Evolutionary conservation across 2,113 vertebrate species (phyloP).

Genomic region (Oreochromis tanganicae): DNA sequence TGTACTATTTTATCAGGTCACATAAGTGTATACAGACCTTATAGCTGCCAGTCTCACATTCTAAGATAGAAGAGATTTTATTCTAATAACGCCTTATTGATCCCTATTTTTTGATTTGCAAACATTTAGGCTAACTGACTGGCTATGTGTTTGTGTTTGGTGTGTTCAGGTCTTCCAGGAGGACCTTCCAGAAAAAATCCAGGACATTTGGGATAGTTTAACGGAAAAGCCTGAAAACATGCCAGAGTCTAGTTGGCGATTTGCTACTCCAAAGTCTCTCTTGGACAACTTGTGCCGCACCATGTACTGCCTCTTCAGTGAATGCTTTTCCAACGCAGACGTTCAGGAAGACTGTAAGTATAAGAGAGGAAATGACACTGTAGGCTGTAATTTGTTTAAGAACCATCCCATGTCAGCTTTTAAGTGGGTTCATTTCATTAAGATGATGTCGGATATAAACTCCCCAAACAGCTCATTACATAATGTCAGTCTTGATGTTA

Average conservation of each 20-base stretch:
- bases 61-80: accelerated
- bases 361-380: background rate
- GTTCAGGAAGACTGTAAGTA: slow-evolving; percentile 63
- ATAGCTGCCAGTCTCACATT: background rate
- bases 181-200: slow-evolving; percentile 54
- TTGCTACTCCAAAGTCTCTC: slow-evolving; percentile 67
- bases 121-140: background rate
- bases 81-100: background rate
- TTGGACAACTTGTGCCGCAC: slow-evolving; percentile 72
- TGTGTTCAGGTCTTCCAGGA: slow-evolving; percentile 49
- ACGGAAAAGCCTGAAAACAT: slow-evolving; percentile 43
- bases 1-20: background rate
- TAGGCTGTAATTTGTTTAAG: background rate
- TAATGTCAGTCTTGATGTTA: background rate
- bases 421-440: background rate
- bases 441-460: background rate
- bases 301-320: slow-evolving; percentile 70
- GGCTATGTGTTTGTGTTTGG: background rate
- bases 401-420: background rate
- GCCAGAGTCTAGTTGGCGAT: slow-evolving; percentile 48
- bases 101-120: background rate
- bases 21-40: background rate
- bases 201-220: slow-evolving; percentile 58
- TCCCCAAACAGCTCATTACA: background rate
- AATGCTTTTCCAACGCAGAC: slow-evolving; percentile 57